Percentiles rank a stretch among this genome's conserved stretches.
These are phyloP conservation scores for Ascidia mentula DNA, from an alignment of 23 tunicate genomes.

Conservation along the genomic window DNA sequence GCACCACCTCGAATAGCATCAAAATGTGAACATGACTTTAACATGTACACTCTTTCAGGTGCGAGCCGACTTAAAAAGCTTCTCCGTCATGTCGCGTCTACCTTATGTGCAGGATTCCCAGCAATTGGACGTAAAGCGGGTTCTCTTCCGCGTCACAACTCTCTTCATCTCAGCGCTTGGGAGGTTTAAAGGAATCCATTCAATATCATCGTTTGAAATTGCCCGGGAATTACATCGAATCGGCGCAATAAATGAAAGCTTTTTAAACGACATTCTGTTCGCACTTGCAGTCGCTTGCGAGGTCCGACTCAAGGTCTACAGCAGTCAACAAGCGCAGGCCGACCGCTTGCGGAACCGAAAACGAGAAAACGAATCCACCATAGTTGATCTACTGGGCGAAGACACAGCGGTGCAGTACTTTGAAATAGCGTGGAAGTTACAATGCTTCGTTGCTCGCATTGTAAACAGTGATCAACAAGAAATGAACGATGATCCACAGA, in stretches of 20 bases:
- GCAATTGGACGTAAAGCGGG: not conserved
- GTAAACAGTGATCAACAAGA: not conserved
- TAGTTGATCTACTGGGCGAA: not conserved
- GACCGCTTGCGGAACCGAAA: not conserved
- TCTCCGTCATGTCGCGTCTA: not conserved
- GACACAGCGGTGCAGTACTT: not conserved
- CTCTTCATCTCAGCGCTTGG: not conserved
- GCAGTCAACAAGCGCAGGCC: not conserved
- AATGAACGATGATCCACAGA: not conserved
- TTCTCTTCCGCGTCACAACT: not conserved
- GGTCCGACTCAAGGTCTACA: not conserved
- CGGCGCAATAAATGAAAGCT: not conserved
- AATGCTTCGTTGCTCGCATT: not conserved
- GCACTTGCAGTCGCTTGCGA: not conserved
- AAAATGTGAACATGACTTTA: too few relatives aligned
- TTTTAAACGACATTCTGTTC: not conserved
- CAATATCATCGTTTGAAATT: not conserved
- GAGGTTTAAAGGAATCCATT: not conserved
- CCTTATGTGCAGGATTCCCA: not conserved
- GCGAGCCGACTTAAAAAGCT: not conserved
- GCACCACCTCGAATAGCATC: too few relatives aligned
- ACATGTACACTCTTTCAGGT: too few relatives aligned
- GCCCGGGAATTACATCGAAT: not conserved
- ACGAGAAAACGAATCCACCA: not conserved
- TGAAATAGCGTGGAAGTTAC: not conserved